phyloP scores from a whole-genome alignment of 2,113 vertebrate species.

The Ondatra zibethicus region DNA sequence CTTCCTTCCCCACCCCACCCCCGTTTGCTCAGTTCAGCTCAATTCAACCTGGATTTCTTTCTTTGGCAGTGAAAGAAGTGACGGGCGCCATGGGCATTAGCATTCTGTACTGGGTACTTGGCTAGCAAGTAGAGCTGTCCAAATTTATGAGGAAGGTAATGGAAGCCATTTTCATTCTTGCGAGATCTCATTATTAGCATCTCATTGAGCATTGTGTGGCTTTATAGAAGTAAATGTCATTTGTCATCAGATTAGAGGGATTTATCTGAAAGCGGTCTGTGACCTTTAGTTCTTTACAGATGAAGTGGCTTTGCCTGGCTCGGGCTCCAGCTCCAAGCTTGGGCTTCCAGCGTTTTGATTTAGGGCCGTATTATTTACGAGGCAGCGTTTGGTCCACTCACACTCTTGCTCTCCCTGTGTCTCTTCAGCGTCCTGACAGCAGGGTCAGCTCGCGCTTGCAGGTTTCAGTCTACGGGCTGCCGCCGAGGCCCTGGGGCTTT shows the following conservation, averaged over 20 bases:
- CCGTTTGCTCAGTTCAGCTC: background rate
- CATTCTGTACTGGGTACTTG: constrained; percentile 34
- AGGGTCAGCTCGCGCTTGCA: background rate
- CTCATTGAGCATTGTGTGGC: constrained; percentile 12
- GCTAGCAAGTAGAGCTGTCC: constrained; percentile 20
- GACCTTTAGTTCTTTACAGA: constrained; percentile 49
- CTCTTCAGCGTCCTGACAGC: background rate
- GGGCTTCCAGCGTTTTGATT: background rate
- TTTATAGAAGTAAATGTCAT: constrained; percentile 58
- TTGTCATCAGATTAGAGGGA: constrained; percentile 53
- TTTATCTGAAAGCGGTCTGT: constrained; percentile 47
- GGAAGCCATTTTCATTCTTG: constrained; percentile 45
- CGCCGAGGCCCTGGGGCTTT: background rate
- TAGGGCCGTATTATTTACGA: background rate
- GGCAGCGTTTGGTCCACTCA: background rate
- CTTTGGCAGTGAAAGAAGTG: background rate
- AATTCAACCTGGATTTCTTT: constrained; percentile 16
- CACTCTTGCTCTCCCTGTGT: background rate
- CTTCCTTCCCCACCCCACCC: background rate
- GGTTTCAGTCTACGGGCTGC: background rate
- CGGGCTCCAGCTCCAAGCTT: background rate
- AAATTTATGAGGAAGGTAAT: constrained; percentile 1
- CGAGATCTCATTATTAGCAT: constrained; percentile 8
- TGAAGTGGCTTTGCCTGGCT: constrained; percentile 35
- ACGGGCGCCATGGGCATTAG: background rate